Evolutionary conservation across 2,797 vertebrate genomes (phyloP).

Genomic region (Cyclopterus lumpus): DNA sequence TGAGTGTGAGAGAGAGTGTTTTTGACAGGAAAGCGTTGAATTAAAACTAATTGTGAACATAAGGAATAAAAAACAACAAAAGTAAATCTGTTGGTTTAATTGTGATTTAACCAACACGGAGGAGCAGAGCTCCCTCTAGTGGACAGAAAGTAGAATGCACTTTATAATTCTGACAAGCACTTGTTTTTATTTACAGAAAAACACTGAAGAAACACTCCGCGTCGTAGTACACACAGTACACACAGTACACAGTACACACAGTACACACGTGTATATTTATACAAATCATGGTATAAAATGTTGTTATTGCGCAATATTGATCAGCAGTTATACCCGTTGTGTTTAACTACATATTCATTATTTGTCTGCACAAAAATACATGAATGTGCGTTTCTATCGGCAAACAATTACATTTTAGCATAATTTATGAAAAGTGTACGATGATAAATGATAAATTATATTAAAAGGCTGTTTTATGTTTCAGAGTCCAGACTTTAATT

Average conservation of each 20-base stretch:
- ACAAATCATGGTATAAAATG: not conserved
- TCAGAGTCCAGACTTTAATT: too few species aligned
- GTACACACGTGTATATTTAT: not conserved
- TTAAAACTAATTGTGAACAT: not conserved
- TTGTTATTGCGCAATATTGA: not conserved
- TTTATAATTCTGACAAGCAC: not conserved
- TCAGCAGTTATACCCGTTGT: not conserved
- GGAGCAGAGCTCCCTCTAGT: conserved; percentile 1
- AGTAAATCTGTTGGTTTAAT: too few species aligned
- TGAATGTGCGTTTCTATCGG: not conserved
- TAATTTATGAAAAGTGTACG: not conserved
- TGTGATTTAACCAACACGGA: not conserved
- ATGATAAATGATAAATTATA: not conserved
- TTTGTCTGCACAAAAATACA: not conserved
- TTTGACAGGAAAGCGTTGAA: not conserved
- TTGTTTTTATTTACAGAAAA: conserved; percentile 39
- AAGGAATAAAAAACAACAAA: not conserved
- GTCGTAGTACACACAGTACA: not conserved
- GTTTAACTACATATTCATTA: not conserved
- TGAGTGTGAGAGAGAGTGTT: too few species aligned
- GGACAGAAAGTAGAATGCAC: not conserved
- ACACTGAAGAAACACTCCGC: not conserved
- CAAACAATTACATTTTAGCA: too few species aligned
- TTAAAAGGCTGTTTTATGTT: too few species aligned
- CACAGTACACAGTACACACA: not conserved